Base-by-base conservation (phyloP, 2,113 vertebrate genomes). In the Menura novaehollandiae region DNA sequence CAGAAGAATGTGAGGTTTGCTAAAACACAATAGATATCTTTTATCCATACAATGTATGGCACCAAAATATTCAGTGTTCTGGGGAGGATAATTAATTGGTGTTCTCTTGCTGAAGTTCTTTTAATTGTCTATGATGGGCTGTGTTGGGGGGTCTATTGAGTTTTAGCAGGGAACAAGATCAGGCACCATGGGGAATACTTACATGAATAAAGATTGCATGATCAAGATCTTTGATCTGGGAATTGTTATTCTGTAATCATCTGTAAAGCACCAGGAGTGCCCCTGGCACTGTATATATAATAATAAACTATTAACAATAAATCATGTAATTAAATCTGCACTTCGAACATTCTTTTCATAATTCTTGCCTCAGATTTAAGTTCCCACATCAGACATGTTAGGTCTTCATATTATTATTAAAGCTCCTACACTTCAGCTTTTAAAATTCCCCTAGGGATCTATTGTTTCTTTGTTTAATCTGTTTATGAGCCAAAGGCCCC, bases 401-500 rank as follows among this genome's bases (percentile, higher is more conserved):
- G 76, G 80, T 96, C 91, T 30, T 92, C 76, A 84, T 86, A 95
- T 93, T 94, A 93, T 92, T 94, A 95, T 81, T 95, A 86, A 96
- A 96, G 90, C 89, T 93, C 92, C 83, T 97, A 91, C 89, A 95
- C 79, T 96, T 95, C 88, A 95, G 53, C 74, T 95, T 95, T 95
- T 87, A 91, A 92, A 95, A 93, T 78, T 95, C 93, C 93, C 82
- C 76, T 51, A 58, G 95, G 86, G 92, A 92, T 75, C 91, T 94
- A 95, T 97, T 97, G 92, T 97, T 96, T 96, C 95, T 94, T 96
- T 96, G 88, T 91, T 95, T 92, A 96, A 95, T 81, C 79, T 92
- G 92, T 93, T 96, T 93, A 94, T 91, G 91, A 96, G 96, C 79
- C 92, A 93, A 95, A 88, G 58, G 73, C 85, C 49, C 85, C 52